These are phyloP conservation scores for Spisula subtruncata DNA, from an alignment of 2,888 invertebrate species.

Conservation along the genomic window DNA sequence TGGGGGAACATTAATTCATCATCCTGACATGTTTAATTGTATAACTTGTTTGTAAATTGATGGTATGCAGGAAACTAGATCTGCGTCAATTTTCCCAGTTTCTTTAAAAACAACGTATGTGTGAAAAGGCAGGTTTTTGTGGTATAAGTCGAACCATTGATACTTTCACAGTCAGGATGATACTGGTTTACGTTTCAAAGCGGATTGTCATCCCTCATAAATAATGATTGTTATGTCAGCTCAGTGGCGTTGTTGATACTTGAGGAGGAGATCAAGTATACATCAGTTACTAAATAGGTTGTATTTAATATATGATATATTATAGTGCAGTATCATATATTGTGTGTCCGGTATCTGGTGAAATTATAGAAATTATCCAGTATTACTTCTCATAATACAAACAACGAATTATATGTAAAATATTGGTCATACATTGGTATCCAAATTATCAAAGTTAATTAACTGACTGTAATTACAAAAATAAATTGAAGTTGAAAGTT, in stretches of 20 bases:
- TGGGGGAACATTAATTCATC: slow-evolving; percentile 41
- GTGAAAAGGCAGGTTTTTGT: slow-evolving; percentile 44
- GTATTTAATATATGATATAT: neutral
- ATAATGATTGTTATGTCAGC: slow-evolving; percentile 33
- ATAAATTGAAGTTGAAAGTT: no score
- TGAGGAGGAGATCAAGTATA: neutral
- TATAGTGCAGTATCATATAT: no score
- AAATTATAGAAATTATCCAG: neutral
- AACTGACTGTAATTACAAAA: no score
- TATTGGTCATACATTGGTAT: no score
- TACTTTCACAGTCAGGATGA: slow-evolving; percentile 19
- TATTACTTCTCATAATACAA: neutral
- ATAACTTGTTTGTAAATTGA: slow-evolving; percentile 8
- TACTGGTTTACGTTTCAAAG: slow-evolving; percentile 33
- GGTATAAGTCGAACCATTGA: slow-evolving; percentile 29
- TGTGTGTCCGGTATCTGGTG: no score
- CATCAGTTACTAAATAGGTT: slow-evolving; percentile 7
- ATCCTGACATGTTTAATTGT: slow-evolving; percentile 38
- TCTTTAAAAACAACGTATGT: slow-evolving; percentile 24
- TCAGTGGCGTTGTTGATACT: neutral
- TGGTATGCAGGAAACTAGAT: slow-evolving; percentile 33
- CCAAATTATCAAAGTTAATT: no score
- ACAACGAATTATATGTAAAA: no score
- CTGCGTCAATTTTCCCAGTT: slow-evolving; percentile 35
- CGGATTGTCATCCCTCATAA: slow-evolving; percentile 36